A percentile compares a stretch with the other conserved stretches of the same genome.
phyloP scores from a whole-genome alignment of 2,797 vertebrate species.

The Pangasius krempfi region DNA sequence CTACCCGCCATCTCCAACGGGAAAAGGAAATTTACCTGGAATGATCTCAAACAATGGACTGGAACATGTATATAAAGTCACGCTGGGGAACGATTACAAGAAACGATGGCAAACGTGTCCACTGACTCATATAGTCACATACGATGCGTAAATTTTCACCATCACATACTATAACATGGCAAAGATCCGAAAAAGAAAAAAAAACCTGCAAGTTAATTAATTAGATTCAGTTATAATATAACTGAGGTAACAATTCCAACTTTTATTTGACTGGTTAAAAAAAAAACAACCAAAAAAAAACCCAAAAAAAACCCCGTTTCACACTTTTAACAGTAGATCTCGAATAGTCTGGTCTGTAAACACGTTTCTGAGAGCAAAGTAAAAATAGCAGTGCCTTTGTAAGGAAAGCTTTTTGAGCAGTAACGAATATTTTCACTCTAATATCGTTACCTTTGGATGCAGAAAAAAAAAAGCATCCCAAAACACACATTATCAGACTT shows the following conservation, averaged over 20 bases:
- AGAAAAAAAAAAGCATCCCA: not conserved
- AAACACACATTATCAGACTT: not conserved
- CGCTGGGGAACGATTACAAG: not conserved
- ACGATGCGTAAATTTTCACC: not conserved
- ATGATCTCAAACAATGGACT: constrained; percentile 24
- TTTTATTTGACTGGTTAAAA: not conserved
- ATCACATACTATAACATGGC: not conserved
- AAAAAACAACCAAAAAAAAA: too few relatives aligned
- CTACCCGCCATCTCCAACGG: constrained; percentile 12
- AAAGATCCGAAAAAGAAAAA: not conserved
- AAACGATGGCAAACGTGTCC: not conserved
- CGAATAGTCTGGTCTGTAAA: not conserved
- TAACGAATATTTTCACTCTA: not conserved
- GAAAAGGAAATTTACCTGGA: constrained; percentile 36
- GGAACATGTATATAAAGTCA: constrained; percentile 4
- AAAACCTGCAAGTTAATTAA: not conserved
- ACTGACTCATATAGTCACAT: not conserved
- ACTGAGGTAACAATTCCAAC: not conserved
- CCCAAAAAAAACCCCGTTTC: not conserved
- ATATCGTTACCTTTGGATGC: not conserved
- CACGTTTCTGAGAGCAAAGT: not conserved
- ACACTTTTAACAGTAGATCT: not conserved
- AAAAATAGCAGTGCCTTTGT: not conserved
- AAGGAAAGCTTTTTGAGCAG: not conserved
- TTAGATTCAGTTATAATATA: not conserved